Conservation (phyloP, 2,113 vertebrate genomes). For the Chlamydotis undulata region DNA sequence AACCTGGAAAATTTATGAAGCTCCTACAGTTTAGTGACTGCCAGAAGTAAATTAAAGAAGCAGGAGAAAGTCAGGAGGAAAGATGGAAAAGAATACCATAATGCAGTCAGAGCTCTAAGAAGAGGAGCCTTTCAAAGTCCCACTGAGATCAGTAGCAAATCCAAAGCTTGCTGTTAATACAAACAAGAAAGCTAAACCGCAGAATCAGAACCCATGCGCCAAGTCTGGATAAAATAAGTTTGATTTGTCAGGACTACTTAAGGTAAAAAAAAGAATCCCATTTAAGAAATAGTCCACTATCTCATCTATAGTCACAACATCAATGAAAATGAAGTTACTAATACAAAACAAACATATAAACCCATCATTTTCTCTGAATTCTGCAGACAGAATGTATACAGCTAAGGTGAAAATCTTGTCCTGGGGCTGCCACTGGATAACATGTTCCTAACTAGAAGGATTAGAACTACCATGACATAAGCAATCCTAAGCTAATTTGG, state of each 20-base stretch:
- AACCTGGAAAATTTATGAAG: not conserved
- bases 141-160: not conserved
- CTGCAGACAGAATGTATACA: not conserved
- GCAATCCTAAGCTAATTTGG: conserved; percentile 62
- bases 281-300: not conserved
- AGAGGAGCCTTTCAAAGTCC: not conserved
- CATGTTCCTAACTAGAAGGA: conserved; percentile 45
- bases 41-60: not conserved
- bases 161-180: conserved; percentile 9
- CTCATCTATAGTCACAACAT: not conserved
- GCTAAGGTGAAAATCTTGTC: conserved; percentile 14
- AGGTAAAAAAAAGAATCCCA: not conserved
- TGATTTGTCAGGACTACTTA: not conserved
- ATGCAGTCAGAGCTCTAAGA: not conserved
- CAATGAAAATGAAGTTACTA: not conserved
- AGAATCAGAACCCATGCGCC: not conserved
- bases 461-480: conserved; percentile 49
- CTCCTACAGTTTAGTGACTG: not conserved
- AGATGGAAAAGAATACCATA: not conserved
- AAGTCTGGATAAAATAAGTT: not conserved
- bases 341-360: not conserved
- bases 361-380: not conserved
- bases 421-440: conserved; percentile 2
- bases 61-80: not conserved
- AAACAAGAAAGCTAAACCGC: conserved; percentile 9